Conservation (phyloP, 2,888 invertebrate species). For the Orthonevra nobilis region DNA sequence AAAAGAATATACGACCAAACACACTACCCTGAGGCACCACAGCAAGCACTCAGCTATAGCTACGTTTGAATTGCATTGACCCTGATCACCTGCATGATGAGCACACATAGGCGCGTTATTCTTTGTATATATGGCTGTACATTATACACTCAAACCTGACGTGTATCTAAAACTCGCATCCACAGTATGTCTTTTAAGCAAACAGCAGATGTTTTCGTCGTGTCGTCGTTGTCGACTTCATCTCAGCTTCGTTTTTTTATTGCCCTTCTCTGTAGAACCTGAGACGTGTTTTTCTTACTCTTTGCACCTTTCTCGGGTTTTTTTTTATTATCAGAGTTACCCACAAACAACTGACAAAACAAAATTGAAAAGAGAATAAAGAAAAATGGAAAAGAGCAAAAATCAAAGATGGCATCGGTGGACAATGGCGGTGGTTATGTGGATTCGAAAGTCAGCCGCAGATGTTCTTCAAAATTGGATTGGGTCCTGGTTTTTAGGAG, state of each 20-base stretch:
- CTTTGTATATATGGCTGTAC: neutral
- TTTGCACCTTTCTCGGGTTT: constrained; percentile 43
- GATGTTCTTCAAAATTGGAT: constrained; percentile 36
- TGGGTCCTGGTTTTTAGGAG: constrained; percentile 5
- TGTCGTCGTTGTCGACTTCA: constrained; percentile 13
- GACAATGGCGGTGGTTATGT: constrained; percentile 46
- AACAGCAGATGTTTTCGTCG: constrained; percentile 62
- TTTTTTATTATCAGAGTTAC: too few relatives aligned
- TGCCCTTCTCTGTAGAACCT: constrained; percentile 29
- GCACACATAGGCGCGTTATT: constrained; percentile 3
- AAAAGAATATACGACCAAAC: constrained; percentile 43
- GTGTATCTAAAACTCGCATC: constrained; percentile 21
- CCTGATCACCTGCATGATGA: constrained; percentile 65
- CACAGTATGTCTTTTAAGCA: constrained; percentile 30
- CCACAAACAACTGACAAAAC: too few relatives aligned
- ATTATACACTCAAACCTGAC: neutral
- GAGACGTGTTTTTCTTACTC: constrained; percentile 38
- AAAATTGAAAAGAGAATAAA: constrained; percentile 6
- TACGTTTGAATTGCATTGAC: constrained; percentile 44
- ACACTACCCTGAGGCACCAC: constrained; percentile 47
- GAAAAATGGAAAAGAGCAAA: constrained; percentile 38
- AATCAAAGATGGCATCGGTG: constrained; percentile 62
- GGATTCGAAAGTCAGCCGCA: constrained; percentile 1
- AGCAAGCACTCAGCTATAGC: too few relatives aligned
- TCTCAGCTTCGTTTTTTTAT: too few relatives aligned